Conservation (phyloP, 2,888 invertebrate species). For the Elegia similella region DNA sequence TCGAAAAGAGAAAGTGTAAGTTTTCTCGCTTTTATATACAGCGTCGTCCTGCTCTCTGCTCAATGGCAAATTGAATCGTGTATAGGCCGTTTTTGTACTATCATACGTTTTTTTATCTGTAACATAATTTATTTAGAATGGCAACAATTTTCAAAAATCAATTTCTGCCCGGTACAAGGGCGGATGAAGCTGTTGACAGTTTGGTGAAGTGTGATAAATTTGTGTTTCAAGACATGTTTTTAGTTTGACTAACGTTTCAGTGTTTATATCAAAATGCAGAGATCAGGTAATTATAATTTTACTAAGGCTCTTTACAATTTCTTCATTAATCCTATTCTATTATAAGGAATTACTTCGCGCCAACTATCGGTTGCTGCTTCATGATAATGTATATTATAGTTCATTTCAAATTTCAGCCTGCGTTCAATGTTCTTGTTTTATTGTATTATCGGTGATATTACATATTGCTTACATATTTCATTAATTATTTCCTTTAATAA, state of each 20-base stretch:
- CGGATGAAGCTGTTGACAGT: slow-evolving; percentile 75
- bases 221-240: slow-evolving; percentile 68
- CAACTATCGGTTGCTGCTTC: slow-evolving; percentile 25
- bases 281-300: slow-evolving; percentile 60
- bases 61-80: no score
- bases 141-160: slow-evolving; percentile 61
- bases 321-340: background rate
- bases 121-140: slow-evolving; percentile 29
- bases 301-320: background rate
- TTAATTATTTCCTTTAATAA: no score
- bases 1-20: no score
- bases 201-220: slow-evolving; percentile 58
- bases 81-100: no score
- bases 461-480: background rate
- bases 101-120: background rate
- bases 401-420: background rate
- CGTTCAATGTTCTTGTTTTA: background rate
- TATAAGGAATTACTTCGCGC: slow-evolving; percentile 37
- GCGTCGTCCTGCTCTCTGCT: no score
- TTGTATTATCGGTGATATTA: background rate
- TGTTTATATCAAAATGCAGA: slow-evolving; percentile 66
- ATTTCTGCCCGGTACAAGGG: slow-evolving; percentile 45
- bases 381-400: background rate
- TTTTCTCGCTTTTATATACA: no score
- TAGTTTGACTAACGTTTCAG: slow-evolving; percentile 56